A percentile compares a stretch with the other conserved stretches of the same genome.
phyloP scores from a whole-genome alignment of 2,797 vertebrate genomes.

The Manis pentadactyla region DNA sequence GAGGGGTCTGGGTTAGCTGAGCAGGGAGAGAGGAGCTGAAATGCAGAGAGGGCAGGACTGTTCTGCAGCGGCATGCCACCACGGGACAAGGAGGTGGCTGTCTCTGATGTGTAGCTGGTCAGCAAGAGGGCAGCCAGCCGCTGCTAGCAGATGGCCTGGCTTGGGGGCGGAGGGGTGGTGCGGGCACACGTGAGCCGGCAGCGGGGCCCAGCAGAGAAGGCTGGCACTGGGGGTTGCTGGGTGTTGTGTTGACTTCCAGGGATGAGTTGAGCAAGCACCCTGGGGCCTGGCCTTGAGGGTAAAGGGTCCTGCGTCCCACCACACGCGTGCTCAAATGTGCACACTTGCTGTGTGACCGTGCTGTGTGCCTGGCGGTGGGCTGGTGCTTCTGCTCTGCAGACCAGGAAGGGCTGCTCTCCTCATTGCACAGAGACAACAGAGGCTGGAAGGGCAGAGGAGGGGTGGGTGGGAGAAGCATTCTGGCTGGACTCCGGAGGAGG shows the following conservation, averaged over 20 bases:
- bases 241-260: background rate
- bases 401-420: no score
- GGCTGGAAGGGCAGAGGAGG: background rate
- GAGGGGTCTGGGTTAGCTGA: background rate
- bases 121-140: background rate
- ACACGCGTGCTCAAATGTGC: fast-evolving
- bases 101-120: background rate
- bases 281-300: background rate
- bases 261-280: background rate
- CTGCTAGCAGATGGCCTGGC: background rate
- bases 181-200: fast-evolving
- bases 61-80: no score
- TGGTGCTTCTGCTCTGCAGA: background rate
- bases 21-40: background rate
- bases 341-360: fast-evolving
- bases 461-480: fast-evolving
- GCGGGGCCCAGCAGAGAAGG: background rate
- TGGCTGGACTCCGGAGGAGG: background rate
- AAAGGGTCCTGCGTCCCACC: no score
- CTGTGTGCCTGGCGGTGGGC: fast-evolving
- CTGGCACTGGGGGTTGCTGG: fast-evolving
- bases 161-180: no score
- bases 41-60: background rate
- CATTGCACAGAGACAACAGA: background rate
- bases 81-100: fast-evolving